A percentile compares a stretch with the other conserved stretches of the same genome.
phyloP scores from a whole-genome alignment of 2,797 vertebrate species.

The Cheirogaleus major region DNA sequence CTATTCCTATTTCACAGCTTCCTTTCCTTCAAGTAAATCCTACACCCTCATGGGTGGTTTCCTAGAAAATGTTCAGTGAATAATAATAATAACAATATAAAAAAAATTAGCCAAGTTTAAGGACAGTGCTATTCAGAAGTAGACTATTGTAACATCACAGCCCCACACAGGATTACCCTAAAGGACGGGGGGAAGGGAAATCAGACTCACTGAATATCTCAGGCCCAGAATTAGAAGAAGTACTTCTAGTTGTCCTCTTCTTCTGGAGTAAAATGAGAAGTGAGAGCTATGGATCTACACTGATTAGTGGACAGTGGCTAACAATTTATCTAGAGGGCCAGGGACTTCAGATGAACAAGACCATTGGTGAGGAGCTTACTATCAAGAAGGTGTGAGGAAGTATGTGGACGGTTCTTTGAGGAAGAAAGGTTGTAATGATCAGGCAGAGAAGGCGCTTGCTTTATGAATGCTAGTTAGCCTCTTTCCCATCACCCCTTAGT shows the following conservation, averaged over 20 bases:
- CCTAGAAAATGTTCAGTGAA: background rate
- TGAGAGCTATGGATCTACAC: background rate
- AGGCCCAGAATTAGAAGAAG: background rate
- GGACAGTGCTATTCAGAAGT: background rate
- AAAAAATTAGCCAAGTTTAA: background rate
- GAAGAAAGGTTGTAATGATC: background rate
- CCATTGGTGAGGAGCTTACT: background rate
- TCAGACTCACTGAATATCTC: background rate
- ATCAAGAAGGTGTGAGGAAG: background rate
- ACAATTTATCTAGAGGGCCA: background rate
- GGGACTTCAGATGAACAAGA: background rate
- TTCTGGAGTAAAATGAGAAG: background rate
- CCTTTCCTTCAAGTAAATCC: background rate
- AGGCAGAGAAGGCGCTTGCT: background rate
- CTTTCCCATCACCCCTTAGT: background rate
- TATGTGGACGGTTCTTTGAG: background rate
- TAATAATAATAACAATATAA: background rate
- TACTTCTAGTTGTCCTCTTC: background rate
- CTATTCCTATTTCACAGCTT: background rate
- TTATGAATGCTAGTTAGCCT: background rate
- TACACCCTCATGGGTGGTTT: background rate
- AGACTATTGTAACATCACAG: background rate
- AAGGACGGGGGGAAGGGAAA: background rate
- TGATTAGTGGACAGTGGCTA: background rate
- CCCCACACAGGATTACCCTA: background rate